Evolutionary conservation across 2,113 vertebrate species (phyloP), one percentile per base, ranked within the genome.

Genomic region (Lycocorax pyrrhopterus): DNA sequence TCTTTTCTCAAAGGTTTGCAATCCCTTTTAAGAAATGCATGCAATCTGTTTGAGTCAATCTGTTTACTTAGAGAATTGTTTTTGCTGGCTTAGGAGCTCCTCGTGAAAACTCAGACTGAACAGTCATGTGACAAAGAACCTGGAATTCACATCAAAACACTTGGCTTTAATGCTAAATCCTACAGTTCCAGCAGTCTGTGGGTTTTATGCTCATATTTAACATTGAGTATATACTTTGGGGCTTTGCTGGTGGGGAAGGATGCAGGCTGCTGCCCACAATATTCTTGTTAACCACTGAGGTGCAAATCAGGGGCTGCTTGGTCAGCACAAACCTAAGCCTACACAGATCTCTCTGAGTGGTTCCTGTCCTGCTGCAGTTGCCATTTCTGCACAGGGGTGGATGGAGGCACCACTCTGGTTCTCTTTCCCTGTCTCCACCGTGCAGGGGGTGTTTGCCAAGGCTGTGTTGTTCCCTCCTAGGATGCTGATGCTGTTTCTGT

Each of bases 341-440:
- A 1, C 6, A 2, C 0, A 33, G 32, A 6, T 1, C 2, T 3
- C 0, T 0, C 14, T 2, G 29, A 0, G 3, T 3, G 18, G 9
- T 10, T 53, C 52, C 55, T 2, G 1, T 73, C 14, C 33, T 16
- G 19, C 29, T 52, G 39, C 27, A 11, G 33, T 0, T 26, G 46
- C 2, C 3, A 1, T 39, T 46, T 22, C 49, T n/a, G 77, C 14
- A 7, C 23, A 7, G 47, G 23, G 17, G 3, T 17, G 19, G 27
- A 21, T 0, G 0, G 32, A n/a, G 14, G 6, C 1, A 3, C 16
- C 0, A 1, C 1, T 1, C 30, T 51, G 68, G 18, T 12, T 18
- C 22, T 23, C 10, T 7, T 3, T 46, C 21, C 17, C 71, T 19
- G 29, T 46, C 15, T 16, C 39, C 7, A 2, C 0, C 2, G 8